Evolutionary conservation across 2,113 vertebrate species (phyloP).

Genomic region (Cephalopterus ornatus): DNA sequence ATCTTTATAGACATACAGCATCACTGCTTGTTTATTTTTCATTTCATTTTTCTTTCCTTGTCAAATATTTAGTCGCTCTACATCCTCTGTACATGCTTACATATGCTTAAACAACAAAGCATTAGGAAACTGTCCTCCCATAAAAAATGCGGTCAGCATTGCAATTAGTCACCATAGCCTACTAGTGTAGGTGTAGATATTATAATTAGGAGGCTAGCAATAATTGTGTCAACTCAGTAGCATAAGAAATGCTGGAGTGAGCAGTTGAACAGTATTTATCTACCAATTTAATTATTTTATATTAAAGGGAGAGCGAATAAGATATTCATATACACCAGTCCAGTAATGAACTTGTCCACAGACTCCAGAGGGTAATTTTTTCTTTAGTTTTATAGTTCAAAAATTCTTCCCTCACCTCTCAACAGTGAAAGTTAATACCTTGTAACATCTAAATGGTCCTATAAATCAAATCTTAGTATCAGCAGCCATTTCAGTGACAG

Average conservation of each 20-base stretch:
- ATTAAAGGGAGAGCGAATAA: background rate
- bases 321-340: background rate
- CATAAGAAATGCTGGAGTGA: background rate
- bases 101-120: background rate
- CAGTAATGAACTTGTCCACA: background rate
- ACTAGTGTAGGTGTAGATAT: background rate
- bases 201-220: background rate
- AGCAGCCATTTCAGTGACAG: background rate
- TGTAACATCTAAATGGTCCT: background rate
- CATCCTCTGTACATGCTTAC: background rate
- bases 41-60: background rate
- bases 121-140: background rate
- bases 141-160: background rate
- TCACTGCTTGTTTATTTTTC: background rate
- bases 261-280: background rate
- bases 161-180: background rate
- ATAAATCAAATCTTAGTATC: background rate
- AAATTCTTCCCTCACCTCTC: background rate
- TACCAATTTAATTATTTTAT: background rate
- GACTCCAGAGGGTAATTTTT: background rate
- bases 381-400: background rate
- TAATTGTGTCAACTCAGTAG: background rate
- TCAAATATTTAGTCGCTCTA: background rate
- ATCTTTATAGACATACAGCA: background rate
- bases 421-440: background rate